phyloP scores from a whole-genome alignment of 1,140 invertebrate genomes.

The Diorhabda carinulata region DNA sequence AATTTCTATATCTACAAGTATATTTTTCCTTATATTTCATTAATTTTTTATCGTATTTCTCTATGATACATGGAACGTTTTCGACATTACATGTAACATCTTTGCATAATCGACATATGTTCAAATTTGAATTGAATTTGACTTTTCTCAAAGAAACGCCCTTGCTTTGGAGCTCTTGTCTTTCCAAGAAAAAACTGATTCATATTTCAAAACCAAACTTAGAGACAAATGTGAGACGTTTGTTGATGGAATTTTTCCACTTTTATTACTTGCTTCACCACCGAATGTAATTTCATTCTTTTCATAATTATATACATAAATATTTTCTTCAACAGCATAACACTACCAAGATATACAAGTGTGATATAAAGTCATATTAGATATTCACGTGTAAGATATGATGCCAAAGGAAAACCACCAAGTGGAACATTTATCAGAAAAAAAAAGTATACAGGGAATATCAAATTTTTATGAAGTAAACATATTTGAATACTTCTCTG shows the following conservation, averaged over 20 bases:
- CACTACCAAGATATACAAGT: not conserved
- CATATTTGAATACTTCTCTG: too few species aligned
- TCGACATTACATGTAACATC: too few species aligned
- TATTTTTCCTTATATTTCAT: too few species aligned
- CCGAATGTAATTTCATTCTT: slow-evolving; percentile 8
- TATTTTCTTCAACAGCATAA: slow-evolving; percentile 7
- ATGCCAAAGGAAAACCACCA: too few species aligned
- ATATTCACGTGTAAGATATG: not conserved
- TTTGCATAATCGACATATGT: too few species aligned
- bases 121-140: too few species aligned
- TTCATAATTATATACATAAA: slow-evolving; percentile 16
- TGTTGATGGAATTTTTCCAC: slow-evolving; percentile 12
- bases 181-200: slow-evolving; percentile 9
- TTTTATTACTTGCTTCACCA: not conserved
- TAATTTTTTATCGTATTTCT: too few species aligned
- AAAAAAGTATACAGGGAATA: too few species aligned
- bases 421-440: too few species aligned
- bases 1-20: too few species aligned
- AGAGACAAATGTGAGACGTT: slow-evolving; percentile 5
- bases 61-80: too few species aligned
- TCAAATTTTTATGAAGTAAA: too few species aligned
- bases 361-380: not conserved
- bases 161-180: not conserved
- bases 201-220: slow-evolving; percentile 8
- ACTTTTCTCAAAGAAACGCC: not conserved